Base-by-base conservation (phyloP, 1,140 invertebrate genomes). In the Hyphantria cunea region DNA sequence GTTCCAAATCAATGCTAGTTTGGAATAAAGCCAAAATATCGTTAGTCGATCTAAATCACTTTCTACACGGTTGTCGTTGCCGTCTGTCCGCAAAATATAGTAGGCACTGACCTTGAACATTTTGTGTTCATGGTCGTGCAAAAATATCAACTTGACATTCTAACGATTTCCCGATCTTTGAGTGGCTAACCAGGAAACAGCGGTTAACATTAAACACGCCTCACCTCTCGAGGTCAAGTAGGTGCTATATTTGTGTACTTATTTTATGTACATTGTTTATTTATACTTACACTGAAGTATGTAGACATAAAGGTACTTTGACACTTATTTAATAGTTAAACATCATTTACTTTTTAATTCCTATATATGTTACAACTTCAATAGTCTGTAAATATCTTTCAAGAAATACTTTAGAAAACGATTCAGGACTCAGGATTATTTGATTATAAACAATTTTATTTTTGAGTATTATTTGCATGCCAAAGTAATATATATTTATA, bases 141-240 rank as follows among this genome's bases (percentile, higher is more conserved):
- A 90, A 90, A 89, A 90, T 90, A 90, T 87, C 84, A 86, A 85
- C 76, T 78, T 90, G 80, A 88, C 83, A 88, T 88, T 86, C 82
- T 82, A 88, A 81, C 77, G 78, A 82, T 84, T 87, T 84, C 78
- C 82, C 82, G 84, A 86, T 86, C 78, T 84, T 80, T 74, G 74
- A 83, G 78, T 79, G 76, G 80, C 80, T 85, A 82, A 87, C 86
- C 83, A 90, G 87, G 87, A 88, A 88, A 79, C 74, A 58, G 66
- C 69, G 68, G 75, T 77, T 83, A 74, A 74, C 74, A 76, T 79
- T 82, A 79, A 84, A 80, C 80, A 83, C 74, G 68, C 74, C 81
- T 80, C 74, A 65, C 70, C 68, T 61, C 63, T 66, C 80, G 83
- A 86, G 81, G 86, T 73, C 80, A 72, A 39, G 34, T 17, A 32